Conservation (phyloP, 2,888 invertebrate genomes). For the Orthonychiurus folsomi region DNA sequence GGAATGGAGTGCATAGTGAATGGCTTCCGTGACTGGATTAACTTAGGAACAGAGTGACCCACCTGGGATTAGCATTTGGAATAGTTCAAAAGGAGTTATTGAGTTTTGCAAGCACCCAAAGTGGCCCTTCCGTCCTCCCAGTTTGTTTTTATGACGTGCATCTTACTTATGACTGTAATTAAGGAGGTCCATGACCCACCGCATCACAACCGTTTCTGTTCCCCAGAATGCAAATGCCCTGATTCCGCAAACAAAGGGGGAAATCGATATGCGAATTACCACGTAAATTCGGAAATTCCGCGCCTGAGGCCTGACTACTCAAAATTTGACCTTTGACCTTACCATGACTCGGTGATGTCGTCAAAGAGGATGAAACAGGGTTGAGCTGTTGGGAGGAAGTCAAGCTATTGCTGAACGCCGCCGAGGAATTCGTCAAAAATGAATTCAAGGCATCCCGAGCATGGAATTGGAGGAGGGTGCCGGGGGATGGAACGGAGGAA, state of each 20-base stretch:
- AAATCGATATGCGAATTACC: neutral
- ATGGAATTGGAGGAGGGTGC: conserved; percentile 4
- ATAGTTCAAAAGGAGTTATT: neutral
- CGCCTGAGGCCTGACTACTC: neutral
- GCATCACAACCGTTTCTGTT: no score
- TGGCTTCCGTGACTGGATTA: neutral
- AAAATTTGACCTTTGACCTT: conserved; percentile 1
- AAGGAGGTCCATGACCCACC: no score
- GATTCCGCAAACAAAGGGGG: no score
- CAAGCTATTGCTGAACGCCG: neutral
- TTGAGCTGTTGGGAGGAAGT: neutral
- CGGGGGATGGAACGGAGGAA: conserved; percentile 5
- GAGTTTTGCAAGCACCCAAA: neutral
- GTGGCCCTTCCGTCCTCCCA: neutral
- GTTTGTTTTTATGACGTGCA: neutral
- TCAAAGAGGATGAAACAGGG: neutral
- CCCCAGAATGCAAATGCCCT: no score
- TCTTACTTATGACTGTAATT: neutral
- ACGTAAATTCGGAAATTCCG: neutral
- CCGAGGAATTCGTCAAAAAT: neutral
- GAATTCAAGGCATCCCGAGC: neutral
- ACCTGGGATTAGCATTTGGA: neutral
- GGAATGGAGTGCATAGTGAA: neutral
- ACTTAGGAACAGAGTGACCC: neutral
- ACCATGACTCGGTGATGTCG: neutral